A percentile compares a stretch with the other conserved stretches of the same genome.
Evolutionary conservation across 2,113 vertebrate species (phyloP).

Genomic region (Accipiter virgatus): DNA sequence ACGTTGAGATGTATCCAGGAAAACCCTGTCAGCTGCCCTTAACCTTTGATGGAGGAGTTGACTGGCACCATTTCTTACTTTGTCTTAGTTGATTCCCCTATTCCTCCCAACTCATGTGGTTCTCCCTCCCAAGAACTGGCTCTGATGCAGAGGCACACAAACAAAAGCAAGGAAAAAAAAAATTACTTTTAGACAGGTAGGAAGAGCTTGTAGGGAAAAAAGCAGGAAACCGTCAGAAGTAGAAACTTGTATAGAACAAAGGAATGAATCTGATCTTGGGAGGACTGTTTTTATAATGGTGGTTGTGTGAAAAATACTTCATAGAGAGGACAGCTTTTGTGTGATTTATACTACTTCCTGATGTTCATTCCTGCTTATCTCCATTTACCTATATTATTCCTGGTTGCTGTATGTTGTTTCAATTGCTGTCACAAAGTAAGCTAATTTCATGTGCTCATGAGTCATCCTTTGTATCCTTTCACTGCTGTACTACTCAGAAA

Average conservation of each 20-base stretch:
- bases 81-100: background rate
- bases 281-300: background rate
- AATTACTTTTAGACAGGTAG: background rate
- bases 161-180: background rate
- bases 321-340: background rate
- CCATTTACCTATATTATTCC: background rate
- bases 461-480: background rate
- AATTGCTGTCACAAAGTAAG: background rate
- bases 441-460: background rate
- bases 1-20: background rate
- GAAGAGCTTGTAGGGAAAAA: background rate
- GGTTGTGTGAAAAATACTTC: background rate
- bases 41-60: background rate
- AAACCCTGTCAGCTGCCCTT: background rate
- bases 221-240: background rate
- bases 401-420: background rate
- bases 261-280: background rate
- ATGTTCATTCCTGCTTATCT: background rate
- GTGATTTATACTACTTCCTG: background rate
- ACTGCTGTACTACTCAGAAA: background rate
- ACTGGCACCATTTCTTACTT: background rate
- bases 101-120: background rate
- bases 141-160: background rate
- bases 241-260: background rate
- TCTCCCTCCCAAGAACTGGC: background rate